These are phyloP conservation scores for Urosaurus nigricauda DNA, from an alignment of 2,797 vertebrate genomes.

Conservation along the genomic window DNA sequence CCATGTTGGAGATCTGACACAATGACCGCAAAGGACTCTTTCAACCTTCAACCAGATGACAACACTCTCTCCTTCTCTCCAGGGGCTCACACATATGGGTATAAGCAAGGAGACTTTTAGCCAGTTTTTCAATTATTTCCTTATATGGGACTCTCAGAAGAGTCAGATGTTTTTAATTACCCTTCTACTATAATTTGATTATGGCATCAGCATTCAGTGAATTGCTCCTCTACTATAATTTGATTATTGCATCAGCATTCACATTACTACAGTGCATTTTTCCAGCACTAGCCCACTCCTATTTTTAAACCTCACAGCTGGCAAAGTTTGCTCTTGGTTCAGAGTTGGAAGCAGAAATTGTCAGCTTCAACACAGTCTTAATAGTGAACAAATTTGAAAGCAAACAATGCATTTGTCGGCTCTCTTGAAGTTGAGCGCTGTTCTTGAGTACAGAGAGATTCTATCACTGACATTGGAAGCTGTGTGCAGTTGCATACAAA, in stretches of 20 bases:
- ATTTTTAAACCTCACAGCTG: constrained; percentile 41
- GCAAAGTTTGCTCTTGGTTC: constrained; percentile 47
- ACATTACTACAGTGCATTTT: not conserved
- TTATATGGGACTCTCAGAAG: constrained; percentile 19
- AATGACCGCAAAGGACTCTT: not conserved
- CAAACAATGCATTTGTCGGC: constrained; percentile 30
- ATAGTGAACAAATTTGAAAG: constrained; percentile 30
- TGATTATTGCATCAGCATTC: constrained; percentile 26
- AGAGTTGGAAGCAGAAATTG: not conserved
- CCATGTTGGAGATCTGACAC: not conserved
- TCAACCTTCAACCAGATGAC: not conserved
- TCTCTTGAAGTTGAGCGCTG: constrained; percentile 36
- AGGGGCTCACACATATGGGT: no score
- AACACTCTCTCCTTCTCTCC: not conserved
- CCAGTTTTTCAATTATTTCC: not conserved
- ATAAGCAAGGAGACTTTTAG: not conserved
- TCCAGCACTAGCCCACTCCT: constrained; percentile 14
- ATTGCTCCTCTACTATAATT: constrained; percentile 37
- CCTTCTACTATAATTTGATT: constrained; percentile 42
- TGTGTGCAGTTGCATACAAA: constrained; percentile 24
- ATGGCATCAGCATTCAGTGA: constrained; percentile 17
- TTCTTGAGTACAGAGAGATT: constrained; percentile 28
- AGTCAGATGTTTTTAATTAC: constrained; percentile 47
- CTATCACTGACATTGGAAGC: constrained; percentile 11
- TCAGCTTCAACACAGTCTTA: constrained; percentile 18